Base-by-base conservation (phyloP, 2,797 vertebrate species). In the Lophotriccus pileatus region DNA sequence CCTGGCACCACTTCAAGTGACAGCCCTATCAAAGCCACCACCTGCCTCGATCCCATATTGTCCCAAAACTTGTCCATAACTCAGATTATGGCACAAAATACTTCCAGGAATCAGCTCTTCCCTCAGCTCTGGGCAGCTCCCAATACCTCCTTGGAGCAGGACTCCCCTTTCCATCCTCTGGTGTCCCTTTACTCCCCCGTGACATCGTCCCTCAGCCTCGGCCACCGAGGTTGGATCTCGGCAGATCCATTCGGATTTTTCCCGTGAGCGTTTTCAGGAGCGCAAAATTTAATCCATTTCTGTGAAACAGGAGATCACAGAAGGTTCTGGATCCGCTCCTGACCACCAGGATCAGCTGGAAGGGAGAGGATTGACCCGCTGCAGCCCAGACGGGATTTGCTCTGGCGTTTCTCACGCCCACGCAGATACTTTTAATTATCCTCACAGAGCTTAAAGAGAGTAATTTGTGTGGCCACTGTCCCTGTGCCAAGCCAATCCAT, bases 351-450 rank as follows among this genome's bases (percentile, higher is more conserved):
- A 44, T 44, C 23, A 37, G 85, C 79, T 15, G 64, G 62, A 43
- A 66, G 21, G 75, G 49, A 59, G 25, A 53, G 20, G n/a, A 55
- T 32, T n/a, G 81, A 89, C 44, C 81, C 6, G 1, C 5, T 21
- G 41, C 58, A 63, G 22, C 27, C 2, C 0, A 63, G 74, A 24
- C 37, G 19, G 59, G n/a, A 78, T 88, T 70, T 37, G 80, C 7
- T 68, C 74, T 24, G 15, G 56, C 32, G 63, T 47, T 80, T 66
- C 91, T 67, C 70, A 76, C 7, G 1, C 76, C 73, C 83, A 76
- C 5, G 0, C 11, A 25, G 73, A 32, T 28, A 76, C 76, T 95
- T 94, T 82, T 78, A 82, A 95, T 96, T 82, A 86, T 92, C 80
- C 74, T 44, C 52, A 22, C 0, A 0, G 56, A 87, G 81, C 92